Conservation (phyloP, 2,113 vertebrate genomes). For the Todiramphus chloris region DNA sequence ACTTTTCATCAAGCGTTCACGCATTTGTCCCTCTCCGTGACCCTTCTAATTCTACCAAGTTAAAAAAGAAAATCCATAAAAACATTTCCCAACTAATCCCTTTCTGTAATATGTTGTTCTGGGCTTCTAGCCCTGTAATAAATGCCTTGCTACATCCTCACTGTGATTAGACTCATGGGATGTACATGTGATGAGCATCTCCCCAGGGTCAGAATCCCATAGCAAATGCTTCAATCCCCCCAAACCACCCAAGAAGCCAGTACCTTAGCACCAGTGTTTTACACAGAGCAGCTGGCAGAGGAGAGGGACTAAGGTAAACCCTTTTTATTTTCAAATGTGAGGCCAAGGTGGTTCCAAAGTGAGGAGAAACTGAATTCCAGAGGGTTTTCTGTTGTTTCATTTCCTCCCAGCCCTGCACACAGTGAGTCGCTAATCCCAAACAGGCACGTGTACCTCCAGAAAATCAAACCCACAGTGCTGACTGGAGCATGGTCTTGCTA, state of each 20-base stretch:
- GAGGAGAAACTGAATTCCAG: not conserved
- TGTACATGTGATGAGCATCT: not conserved
- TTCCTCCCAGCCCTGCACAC: not conserved
- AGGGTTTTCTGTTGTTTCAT: not conserved
- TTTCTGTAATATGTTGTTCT: slow-evolving; percentile 6
- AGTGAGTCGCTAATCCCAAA: not conserved
- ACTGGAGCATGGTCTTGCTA: not conserved
- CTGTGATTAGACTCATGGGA: slow-evolving; percentile 26
- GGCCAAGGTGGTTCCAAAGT: not conserved
- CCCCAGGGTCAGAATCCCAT: not conserved
- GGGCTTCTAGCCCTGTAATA: not conserved
- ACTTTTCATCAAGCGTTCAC: not conserved
- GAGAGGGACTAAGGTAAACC: not conserved
- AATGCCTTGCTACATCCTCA: not conserved
- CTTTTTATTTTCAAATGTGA: not conserved
- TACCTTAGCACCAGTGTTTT: not conserved
- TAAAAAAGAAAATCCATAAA: slow-evolving; percentile 48
- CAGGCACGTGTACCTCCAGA: not conserved
- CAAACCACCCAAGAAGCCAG: not conserved
- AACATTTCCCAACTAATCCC: slow-evolving; percentile 34
- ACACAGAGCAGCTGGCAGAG: not conserved
- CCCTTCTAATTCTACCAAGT: slow-evolving; percentile 33
- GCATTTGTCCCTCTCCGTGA: not conserved
- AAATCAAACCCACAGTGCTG: not conserved
- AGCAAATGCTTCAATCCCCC: fast-evolving